phyloP scores from a whole-genome alignment of 1,140 invertebrate genomes.

The Melanaphis sacchari region DNA sequence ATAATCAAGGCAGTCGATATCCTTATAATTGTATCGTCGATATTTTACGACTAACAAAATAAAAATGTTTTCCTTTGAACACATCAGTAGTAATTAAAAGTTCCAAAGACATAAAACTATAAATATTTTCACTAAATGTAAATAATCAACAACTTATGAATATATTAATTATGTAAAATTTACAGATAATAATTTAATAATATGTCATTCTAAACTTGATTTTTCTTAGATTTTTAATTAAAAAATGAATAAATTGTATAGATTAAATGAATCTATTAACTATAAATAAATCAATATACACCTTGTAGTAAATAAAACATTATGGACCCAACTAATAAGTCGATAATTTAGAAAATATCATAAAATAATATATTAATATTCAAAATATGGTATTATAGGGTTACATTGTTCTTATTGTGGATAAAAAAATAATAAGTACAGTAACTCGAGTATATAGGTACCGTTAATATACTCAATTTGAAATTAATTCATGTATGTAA shows the following conservation, averaged over 20 bases:
- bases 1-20: neutral
- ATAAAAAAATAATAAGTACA: too few relatives aligned
- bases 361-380: neutral
- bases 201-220: neutral
- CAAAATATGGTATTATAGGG: neutral
- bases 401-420: too few relatives aligned
- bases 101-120: neutral
- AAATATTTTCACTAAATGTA: slow-evolving; percentile 12
- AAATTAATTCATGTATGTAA: too few relatives aligned
- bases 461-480: too few relatives aligned
- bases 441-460: too few relatives aligned
- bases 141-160: neutral
- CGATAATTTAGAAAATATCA: neutral
- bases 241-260: neutral
- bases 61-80: neutral
- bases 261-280: neutral
- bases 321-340: neutral
- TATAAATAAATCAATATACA: neutral
- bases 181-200: neutral
- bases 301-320: neutral
- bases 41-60: neutral
- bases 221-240: neutral
- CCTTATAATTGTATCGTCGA: neutral
- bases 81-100: neutral
- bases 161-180: neutral